Percentiles rank a stretch among this genome's conserved stretches.
phyloP scores from a whole-genome alignment of 2,797 vertebrate genomes.

The Kryptolebias ocellatus region DNA sequence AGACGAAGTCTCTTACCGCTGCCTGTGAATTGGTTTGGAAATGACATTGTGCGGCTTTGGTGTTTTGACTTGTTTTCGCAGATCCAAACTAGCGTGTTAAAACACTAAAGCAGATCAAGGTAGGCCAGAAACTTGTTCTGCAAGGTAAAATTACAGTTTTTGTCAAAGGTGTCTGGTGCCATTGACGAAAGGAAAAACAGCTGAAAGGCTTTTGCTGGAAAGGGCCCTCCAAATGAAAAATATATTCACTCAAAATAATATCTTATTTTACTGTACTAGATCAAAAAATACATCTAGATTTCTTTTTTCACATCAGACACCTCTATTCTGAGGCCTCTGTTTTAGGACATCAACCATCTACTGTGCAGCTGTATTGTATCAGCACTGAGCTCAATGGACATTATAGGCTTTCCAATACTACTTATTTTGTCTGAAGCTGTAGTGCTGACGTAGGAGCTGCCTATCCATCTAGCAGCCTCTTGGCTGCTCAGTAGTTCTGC shows the following conservation, averaged over 20 bases:
- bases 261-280: background rate
- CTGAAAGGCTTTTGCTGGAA: background rate
- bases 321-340: background rate
- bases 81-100: constrained; percentile 4
- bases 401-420: constrained; percentile 54
- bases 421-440: constrained; percentile 57
- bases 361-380: background rate
- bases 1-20: background rate
- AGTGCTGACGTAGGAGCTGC: constrained; percentile 58
- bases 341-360: background rate
- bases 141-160: constrained; percentile 5
- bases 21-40: background rate
- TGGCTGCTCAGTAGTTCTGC: constrained; percentile 59
- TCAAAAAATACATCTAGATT: too few species aligned
- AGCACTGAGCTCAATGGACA: constrained; percentile 48
- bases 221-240: background rate
- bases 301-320: background rate
- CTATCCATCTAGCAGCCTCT: constrained; percentile 46
- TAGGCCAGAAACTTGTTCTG: constrained; percentile 8
- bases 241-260: background rate
- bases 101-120: background rate
- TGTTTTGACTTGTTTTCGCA: constrained; percentile 4
- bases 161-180: background rate
- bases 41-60: background rate
- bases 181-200: background rate